Conservation (phyloP, 2,888 invertebrate genomes). For the Amblyjoppa fuscipennis region DNA sequence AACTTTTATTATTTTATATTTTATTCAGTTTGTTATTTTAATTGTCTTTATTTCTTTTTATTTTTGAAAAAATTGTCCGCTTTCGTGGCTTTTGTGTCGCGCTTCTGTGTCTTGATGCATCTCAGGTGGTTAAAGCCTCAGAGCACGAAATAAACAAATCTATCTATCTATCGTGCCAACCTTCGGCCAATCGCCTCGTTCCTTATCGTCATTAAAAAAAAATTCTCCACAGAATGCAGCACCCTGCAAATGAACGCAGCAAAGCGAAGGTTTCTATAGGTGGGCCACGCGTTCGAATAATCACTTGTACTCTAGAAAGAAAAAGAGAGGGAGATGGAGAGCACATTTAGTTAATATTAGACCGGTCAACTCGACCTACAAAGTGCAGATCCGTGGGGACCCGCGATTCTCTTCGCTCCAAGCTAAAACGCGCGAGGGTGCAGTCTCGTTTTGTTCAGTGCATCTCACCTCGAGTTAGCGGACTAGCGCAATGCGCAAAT, state of each 20-base stretch:
- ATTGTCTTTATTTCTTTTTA: too few species aligned
- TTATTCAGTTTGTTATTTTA: too few species aligned
- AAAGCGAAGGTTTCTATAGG: background rate
- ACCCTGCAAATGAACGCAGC: background rate
- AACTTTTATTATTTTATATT: too few species aligned
- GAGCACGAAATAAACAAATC: too few species aligned
- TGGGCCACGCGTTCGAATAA: conserved; percentile 20
- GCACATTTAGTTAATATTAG: conserved; percentile 65
- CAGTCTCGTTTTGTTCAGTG: conserved; percentile 24
- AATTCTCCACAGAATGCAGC: background rate
- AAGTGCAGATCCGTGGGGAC: conserved; percentile 52
- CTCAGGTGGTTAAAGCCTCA: too few species aligned
- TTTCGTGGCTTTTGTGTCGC: too few species aligned
- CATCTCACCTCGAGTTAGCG: conserved; percentile 10
- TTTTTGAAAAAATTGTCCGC: too few species aligned
- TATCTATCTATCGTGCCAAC: background rate
- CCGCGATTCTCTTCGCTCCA: conserved; percentile 43
- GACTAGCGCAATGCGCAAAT: conserved; percentile 69
- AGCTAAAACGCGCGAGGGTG: conserved; percentile 24
- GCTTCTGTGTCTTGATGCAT: too few species aligned
- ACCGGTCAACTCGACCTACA: conserved; percentile 64
- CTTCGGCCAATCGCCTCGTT: background rate
- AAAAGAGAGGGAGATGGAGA: background rate
- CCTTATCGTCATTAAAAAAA: background rate
- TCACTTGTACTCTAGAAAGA: conserved; percentile 13